These are phyloP conservation scores for Brienomyrus brachyistius DNA, from an alignment of 2,113 vertebrate species.

Conservation along the genomic window DNA sequence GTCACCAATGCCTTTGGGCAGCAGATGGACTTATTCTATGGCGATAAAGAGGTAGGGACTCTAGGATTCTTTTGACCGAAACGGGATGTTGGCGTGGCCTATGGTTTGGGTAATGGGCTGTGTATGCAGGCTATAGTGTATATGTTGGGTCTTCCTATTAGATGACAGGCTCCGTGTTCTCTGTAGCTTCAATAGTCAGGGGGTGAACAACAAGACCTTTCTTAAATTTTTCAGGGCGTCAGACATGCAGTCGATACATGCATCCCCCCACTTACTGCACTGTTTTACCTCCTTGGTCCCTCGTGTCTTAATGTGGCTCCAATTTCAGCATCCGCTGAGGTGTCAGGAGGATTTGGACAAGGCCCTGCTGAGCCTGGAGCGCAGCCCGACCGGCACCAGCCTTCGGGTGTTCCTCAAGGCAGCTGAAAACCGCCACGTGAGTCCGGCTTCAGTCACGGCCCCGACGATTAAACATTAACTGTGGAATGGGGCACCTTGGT, in stretches of 20 bases:
- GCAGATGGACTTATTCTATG: slow-evolving; percentile 80
- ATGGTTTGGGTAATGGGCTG: not conserved
- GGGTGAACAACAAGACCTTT: not conserved
- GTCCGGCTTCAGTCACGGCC: slow-evolving; percentile 30
- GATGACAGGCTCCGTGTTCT: not conserved
- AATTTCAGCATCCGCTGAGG: slow-evolving; percentile 75
- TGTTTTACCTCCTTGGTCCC: not conserved
- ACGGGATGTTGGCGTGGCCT: not conserved
- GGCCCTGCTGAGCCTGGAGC: slow-evolving; percentile 65
- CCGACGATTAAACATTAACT: not conserved
- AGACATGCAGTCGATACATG: not conserved
- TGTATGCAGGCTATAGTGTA: not conserved
- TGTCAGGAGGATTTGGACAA: slow-evolving; percentile 84
- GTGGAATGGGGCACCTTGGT: not conserved
- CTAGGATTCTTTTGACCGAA: not conserved
- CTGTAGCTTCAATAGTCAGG: not conserved
- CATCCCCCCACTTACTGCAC: not conserved
- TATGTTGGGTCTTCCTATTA: not conserved
- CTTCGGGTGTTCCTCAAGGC: slow-evolving; percentile 75
- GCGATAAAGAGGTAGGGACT: slow-evolving; percentile 71
- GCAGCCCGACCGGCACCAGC: slow-evolving; percentile 65
- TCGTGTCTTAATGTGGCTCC: slow-evolving; percentile 15
- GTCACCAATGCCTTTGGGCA: slow-evolving; percentile 83
- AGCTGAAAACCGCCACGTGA: slow-evolving; percentile 77
- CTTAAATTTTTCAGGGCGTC: not conserved